phyloP scores from a whole-genome alignment of 2,113 vertebrate species.

The Crotalus helleri region DNA sequence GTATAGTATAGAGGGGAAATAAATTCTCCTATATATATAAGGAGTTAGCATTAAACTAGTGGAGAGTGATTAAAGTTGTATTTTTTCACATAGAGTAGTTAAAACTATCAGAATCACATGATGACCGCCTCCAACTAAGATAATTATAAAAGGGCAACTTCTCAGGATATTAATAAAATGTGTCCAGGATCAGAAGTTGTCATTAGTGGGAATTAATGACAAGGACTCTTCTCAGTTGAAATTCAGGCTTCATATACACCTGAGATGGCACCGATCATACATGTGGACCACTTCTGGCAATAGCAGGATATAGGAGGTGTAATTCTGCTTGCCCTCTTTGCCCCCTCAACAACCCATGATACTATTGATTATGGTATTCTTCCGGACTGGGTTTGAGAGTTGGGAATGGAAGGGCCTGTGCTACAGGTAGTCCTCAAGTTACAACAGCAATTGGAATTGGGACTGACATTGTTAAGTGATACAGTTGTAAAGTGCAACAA shows the following conservation, averaged over 20 bases:
- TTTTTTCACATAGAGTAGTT: neutral
- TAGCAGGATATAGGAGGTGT: neutral
- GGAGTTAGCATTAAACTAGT: neutral
- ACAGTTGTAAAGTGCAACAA: neutral
- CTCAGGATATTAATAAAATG: neutral
- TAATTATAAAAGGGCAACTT: neutral
- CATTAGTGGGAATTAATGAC: neutral
- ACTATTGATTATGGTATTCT: neutral
- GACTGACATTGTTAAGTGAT: neutral
- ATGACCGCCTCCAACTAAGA: neutral
- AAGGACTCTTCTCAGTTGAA: neutral
- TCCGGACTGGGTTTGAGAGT: neutral
- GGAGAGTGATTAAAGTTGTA: neutral
- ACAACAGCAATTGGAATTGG: neutral
- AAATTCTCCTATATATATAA: neutral
- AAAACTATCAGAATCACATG: neutral
- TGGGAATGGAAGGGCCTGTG: neutral
- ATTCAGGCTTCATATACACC: neutral
- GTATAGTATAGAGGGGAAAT: neutral
- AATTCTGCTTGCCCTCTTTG: neutral
- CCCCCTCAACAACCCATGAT: neutral
- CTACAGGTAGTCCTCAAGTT: neutral
- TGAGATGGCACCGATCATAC: neutral
- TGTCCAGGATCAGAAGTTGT: neutral
- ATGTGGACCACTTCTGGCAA: neutral